Conservation (phyloP, 1,140 invertebrate species). For the Laupala kohalensis region DNA sequence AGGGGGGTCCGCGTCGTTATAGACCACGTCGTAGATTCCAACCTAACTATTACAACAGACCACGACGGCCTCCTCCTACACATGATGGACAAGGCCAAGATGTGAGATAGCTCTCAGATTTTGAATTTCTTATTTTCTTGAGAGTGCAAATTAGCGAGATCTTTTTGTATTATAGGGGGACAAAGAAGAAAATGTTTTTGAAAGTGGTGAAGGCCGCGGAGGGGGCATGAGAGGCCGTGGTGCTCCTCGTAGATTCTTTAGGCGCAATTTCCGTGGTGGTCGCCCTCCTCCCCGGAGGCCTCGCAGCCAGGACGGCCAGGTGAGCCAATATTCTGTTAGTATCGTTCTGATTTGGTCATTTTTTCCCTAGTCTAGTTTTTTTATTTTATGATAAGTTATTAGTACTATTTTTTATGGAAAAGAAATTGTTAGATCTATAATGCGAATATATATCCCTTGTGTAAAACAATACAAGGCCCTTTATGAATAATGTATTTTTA, state of each 20-base stretch:
- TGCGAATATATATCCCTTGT: too few species aligned
- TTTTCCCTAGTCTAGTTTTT: too few species aligned
- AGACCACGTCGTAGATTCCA: slow-evolving; percentile 23
- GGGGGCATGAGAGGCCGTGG: slow-evolving; percentile 34
- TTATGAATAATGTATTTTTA: too few species aligned
- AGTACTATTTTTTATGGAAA: too few species aligned
- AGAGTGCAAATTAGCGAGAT: background rate
- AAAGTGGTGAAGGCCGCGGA: slow-evolving; percentile 29
- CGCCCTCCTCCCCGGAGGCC: slow-evolving; percentile 33
- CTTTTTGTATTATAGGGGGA: background rate
- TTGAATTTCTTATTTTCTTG: background rate
- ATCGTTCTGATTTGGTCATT: background rate
- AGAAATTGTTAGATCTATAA: too few species aligned
- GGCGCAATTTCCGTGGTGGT: slow-evolving; percentile 44
- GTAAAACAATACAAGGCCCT: too few species aligned
- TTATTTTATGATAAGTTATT: too few species aligned
- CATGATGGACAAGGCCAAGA: slow-evolving; percentile 8
- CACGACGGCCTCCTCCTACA: slow-evolving; percentile 8
- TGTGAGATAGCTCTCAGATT: slow-evolving; percentile 4
- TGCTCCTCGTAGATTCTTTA: slow-evolving; percentile 47
- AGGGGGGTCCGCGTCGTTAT: slow-evolving; percentile 27
- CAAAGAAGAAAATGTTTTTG: slow-evolving; percentile 22
- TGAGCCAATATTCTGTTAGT: background rate
- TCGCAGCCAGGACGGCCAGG: slow-evolving; percentile 33
- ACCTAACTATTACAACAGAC: slow-evolving; percentile 15